Conservation (phyloP, 2,797 vertebrate species). For the Dermochelys coriacea region DNA sequence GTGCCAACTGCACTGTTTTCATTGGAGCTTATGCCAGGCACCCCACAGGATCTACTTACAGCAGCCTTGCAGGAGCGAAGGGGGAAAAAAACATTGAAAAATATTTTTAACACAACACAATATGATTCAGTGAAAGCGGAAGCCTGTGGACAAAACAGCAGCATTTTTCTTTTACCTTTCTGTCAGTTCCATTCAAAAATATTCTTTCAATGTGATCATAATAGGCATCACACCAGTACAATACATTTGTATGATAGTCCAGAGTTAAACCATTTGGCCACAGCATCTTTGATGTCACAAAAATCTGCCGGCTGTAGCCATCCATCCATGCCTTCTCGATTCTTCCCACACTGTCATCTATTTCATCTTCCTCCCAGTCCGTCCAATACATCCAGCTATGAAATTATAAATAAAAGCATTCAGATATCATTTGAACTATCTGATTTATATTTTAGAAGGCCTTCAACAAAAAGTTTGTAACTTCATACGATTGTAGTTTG, state of each 20-base stretch:
- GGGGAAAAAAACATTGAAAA: conserved; percentile 40
- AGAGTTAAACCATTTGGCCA: conserved; percentile 98
- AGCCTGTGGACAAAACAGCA: conserved; percentile 54
- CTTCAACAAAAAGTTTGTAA: neutral
- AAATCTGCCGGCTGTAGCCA: conserved; percentile 91
- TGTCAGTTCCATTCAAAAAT: conserved; percentile 93
- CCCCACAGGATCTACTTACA: neutral
- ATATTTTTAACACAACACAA: conserved; percentile 57
- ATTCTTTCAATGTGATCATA: conserved; percentile 99
- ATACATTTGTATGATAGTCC: conserved; percentile 87
- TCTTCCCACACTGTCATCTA: conserved; percentile 96
- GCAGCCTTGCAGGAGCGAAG: conserved; percentile 18
- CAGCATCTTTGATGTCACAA: conserved; percentile 98
- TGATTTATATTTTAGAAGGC: neutral
- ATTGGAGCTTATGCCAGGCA: neutral
- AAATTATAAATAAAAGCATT: conserved; percentile 55
- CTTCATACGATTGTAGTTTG: neutral
- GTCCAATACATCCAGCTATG: conserved; percentile 99
- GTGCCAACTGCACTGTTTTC: neutral
- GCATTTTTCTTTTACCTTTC: conserved; percentile 87
- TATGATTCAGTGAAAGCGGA: conserved; percentile 41
- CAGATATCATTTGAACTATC: conserved; percentile 11
- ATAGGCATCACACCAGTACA: conserved; percentile 99
- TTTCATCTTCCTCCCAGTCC: conserved; percentile 99
- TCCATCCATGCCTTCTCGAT: conserved; percentile 99